Evolutionary conservation across 37 sponge, comb jelly and placozoan genomes (phyloP), one percentile per base, ranked within the genome.

Genomic region (Agelas oroides): DNA sequence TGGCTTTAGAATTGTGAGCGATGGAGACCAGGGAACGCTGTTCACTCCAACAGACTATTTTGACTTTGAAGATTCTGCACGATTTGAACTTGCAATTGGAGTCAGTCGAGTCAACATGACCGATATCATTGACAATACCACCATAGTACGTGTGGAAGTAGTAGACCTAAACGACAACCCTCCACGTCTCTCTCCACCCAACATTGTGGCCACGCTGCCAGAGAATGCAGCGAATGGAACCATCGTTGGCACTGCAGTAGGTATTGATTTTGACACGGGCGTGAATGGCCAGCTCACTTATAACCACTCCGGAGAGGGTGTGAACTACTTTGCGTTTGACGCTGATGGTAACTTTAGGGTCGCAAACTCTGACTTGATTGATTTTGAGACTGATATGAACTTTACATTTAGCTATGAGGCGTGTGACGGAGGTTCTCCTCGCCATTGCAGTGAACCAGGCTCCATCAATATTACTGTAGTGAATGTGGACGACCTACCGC

Each of bases 401-500:
- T 91, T 65, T 32, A 39, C 53, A 0, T 76, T 91, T 2, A 8
- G 15, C 11, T 91, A 91, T 55, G 71, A 86, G 33, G 91, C 82
- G 18, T 81, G 86, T 75, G 91, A 91, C 46, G 21, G 36, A 23
- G 86, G 91, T 39, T 25, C 25, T 18, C 86, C 91, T 30, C 67
- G 34, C 1, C 64, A 33, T 40, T 89, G 89, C 62, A 91, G 86
- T 76, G 71, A 57, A 16, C 38, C 78, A 61, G 91, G 86, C 5
- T 65, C 16, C 17, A 91, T 95, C 24, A 41, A 53, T 30, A 78
- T 95, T 35, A 16, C 59, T 19, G 76, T 95, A 0, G 16, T 60
- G 14, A 77, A 95, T 68, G 62, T 86, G 5, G 93, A 92, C 74
- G 95, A 94, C 77, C 58, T 91, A 31, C 83, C 93, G 18, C 96